Base-by-base conservation (phyloP, 23 tunicate genomes). In the Trididemnum clinides region DNA sequence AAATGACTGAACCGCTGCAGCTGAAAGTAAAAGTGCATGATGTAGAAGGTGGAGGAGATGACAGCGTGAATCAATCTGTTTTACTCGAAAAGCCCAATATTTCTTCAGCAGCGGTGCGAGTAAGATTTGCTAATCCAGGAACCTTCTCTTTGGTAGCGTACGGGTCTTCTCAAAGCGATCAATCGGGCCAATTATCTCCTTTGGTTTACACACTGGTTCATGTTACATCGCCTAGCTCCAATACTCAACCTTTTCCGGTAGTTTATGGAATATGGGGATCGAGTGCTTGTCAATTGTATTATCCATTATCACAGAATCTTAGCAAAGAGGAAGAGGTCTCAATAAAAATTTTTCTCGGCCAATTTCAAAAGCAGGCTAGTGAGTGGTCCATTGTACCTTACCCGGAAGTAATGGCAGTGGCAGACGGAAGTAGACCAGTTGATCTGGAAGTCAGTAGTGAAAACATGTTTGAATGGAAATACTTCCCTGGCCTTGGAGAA, bases 401-500 rank as follows among this genome's bases (percentile, higher is more conserved):
- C 33, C 54, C 86, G 28, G 83, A 73, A 2, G 86, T 85, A 6
- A 25, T 89, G 64, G 33, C 81, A 33, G 28, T 90, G 1, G 83
- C 70, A 21, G 89, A 90, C 73, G 71, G 63, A 37, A 63, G 50
- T 0, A 64, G 28, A 0, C 77, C 83, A 21, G 83, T 85, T 31
- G 12, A 72, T 1, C 74, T 74, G 0, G 44, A 19, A 0, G 28
- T 4, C 23, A 5, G 50, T 37, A 36, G 38, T n/a, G 35, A 64
- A 10, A 15, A 62, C 32, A 18, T 35, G 5, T 90, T 79, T 64
- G 95, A 90, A 33, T 90, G 89, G 89, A 88, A 80, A 0, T 90
- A 85, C 51, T 33, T 85, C 0, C 86, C 89, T n/a, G 89, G 95
- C 15, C 86, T 82, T 1, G 95, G 86, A 19, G 95, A 90, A 31